A percentile compares a stretch with the other conserved stretches of the same genome.
Conservation (phyloP, 2,113 vertebrate genomes). For the Pseudorectes ferrugineus region DNA sequence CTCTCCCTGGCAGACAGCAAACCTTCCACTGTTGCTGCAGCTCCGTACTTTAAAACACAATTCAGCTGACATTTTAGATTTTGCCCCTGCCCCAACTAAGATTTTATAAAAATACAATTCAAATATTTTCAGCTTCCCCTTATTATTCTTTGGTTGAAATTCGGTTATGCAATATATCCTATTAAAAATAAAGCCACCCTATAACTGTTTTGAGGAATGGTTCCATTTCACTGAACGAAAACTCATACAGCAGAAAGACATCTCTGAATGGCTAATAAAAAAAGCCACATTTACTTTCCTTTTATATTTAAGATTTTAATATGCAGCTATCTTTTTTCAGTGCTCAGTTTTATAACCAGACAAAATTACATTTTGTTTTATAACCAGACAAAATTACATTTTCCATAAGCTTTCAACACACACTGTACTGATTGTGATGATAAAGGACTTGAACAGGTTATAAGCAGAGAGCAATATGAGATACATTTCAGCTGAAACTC, state of each 20-base stretch:
- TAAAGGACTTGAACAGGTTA: neutral
- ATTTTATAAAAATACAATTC: neutral
- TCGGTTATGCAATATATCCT: neutral
- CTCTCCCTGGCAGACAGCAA: neutral
- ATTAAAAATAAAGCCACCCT: neutral
- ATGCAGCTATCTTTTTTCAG: neutral
- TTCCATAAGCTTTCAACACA: neutral
- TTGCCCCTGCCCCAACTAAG: neutral
- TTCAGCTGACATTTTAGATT: neutral
- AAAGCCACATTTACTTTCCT: neutral
- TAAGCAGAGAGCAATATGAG: neutral
- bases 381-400: neutral
- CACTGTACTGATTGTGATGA: neutral
- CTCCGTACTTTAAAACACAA: neutral
- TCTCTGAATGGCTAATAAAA: neutral
- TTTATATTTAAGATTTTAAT: neutral
- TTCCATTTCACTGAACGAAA: neutral
- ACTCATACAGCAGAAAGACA: neutral
- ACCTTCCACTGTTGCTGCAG: neutral
- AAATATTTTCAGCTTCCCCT: neutral
- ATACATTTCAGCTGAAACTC: neutral
- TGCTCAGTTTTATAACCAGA: neutral
- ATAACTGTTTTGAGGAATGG: neutral
- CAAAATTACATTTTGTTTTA: slow-evolving; percentile 6
- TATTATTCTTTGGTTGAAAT: neutral